Base-by-base conservation (phyloP, 2,113 vertebrate species). In the Gnathonemus echidnorhynchus region DNA sequence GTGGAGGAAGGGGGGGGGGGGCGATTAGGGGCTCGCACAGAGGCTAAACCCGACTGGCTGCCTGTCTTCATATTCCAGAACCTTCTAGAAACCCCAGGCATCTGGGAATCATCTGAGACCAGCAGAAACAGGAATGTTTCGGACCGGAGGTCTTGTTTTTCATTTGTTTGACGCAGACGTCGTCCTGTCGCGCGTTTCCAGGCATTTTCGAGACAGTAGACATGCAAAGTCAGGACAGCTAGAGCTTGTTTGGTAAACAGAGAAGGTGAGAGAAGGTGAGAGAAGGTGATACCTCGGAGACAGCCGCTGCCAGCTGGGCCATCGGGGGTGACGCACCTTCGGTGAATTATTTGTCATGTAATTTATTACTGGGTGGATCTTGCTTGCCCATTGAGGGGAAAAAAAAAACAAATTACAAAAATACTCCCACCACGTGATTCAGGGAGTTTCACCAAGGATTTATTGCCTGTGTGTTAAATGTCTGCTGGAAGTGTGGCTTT, bases 401-500 rank as follows among this genome's bases (percentile, higher is more conserved):
- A n/a, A 46, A 10, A 46, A 58, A 90, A 87, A 9, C 24, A 66
- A 80, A 52, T 52, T 9, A 39, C 70, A 83, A 50, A 87, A 86
- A 90, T 48, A 87, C 45, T 74, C 31, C 70, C n/a, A 21, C 27
- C 17, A 31, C 21, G 15, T 87, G 89, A 66, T 70, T 49, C 17
- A 49, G 45, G 42, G 46, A 87, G 45, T 58, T 77, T 74, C 50
- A 87, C 35, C 27, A 45, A 74, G 27, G 35, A 87, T 87, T 53
- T 90, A 90, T 88, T 90, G 46, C 48, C 56, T 53, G 35, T 31
- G 53, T 39, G 52, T 85, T 62, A 89, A 85, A 85, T 58, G 52
- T 46, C 80, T 62, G 80, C 24, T 48, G 53, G 31, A 77, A 90
- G 89, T 39, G 45, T 19, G 31, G 24, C 62, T 46, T 90, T 66